Evolutionary conservation across 1,140 invertebrate genomes (phyloP), one percentile per base, ranked within the genome.

Genomic region (Diplogasteroides magnus): DNA sequence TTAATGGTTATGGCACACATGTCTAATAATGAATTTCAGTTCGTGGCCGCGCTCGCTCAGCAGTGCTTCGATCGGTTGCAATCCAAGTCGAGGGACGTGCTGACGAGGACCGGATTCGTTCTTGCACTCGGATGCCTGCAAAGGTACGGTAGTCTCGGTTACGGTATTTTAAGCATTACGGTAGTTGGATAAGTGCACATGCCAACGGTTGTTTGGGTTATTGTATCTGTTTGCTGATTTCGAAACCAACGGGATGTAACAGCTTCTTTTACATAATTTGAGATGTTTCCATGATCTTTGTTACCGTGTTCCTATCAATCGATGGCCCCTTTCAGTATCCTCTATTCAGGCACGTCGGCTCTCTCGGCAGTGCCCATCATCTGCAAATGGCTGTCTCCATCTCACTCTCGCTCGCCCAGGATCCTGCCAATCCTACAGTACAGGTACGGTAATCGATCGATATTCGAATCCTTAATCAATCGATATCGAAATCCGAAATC

Each of bases 381-480:
- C 86, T 95, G 19, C 93, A 92, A 78, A 93, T 91, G 3, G 92
- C 90, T 83, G 91, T 98, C 70, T 93, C 91, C 60, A 95, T 97
- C 79, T 84, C 98, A 26, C 84, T 97, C 3, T 93, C 94, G 27
- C 84, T 98, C 2, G 93, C 93, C 0, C 94, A 98, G 85, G 94
- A 98, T 85, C 89, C 88, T 60, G 89, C 90, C 1, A 91, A 91
- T 63, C 90, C 91, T 19, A 88, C 92, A 77, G 91, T 95, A 29
- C 93, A 96, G 87, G 91, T 91, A 80, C 78, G 79, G 69, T 60
- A 31, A 74, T 69, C 23, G 27, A n/a, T 14, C 55, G n/a, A n/a
- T n/a, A n/a, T n/a, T n/a, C n/a, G n/a, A n/a, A n/a, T 48, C 37
- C 37, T 19, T 48, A 48, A 11, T 48, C 37, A 48, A 48, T 19